These are phyloP conservation scores for Lamellibrachia columna DNA, from an alignment of 2,888 invertebrate species.

Conservation along the genomic window DNA sequence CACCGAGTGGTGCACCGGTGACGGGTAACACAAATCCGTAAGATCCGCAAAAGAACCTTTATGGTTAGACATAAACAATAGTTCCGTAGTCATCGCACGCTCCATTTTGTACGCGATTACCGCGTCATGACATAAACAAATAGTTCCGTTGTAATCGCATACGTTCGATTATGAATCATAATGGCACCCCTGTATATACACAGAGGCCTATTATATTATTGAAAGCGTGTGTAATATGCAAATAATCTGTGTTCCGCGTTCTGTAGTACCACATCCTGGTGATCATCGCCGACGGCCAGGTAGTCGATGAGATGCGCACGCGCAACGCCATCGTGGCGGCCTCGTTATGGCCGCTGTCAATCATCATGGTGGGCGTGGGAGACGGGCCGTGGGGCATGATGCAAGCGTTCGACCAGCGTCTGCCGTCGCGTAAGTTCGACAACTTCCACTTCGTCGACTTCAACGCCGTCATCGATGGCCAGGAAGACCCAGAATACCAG, in stretches of 20 bases:
- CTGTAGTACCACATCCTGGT: conserved; percentile 68
- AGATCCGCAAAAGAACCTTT: too few species aligned
- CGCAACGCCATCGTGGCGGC: conserved; percentile 68
- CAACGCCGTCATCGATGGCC: conserved; percentile 60
- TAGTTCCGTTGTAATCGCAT: too few species aligned
- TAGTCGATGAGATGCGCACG: conserved; percentile 67
- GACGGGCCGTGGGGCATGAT: conserved; percentile 70
- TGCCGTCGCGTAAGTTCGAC: conserved; percentile 68
- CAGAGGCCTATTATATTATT: too few species aligned
- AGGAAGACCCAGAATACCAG: conserved; percentile 55
- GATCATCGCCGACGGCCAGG: conserved; percentile 70
- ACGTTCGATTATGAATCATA: too few species aligned
- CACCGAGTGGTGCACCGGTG: too few species aligned
- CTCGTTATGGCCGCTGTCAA: conserved; percentile 68
- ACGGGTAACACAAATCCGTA: too few species aligned
- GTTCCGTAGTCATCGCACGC: too few species aligned
- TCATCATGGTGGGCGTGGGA: conserved; percentile 69
- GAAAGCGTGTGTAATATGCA: too few species aligned
- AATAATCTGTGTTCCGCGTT: background rate
- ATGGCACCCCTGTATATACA: too few species aligned
- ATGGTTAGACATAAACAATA: too few species aligned
- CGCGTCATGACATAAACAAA: too few species aligned
- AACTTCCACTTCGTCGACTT: conserved; percentile 70
- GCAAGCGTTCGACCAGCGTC: conserved; percentile 68
- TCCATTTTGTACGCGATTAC: too few species aligned